Percentiles rank a stretch among this genome's conserved stretches.
Conservation (phyloP, 2,113 vertebrate genomes). For the Sander vitreus region DNA sequence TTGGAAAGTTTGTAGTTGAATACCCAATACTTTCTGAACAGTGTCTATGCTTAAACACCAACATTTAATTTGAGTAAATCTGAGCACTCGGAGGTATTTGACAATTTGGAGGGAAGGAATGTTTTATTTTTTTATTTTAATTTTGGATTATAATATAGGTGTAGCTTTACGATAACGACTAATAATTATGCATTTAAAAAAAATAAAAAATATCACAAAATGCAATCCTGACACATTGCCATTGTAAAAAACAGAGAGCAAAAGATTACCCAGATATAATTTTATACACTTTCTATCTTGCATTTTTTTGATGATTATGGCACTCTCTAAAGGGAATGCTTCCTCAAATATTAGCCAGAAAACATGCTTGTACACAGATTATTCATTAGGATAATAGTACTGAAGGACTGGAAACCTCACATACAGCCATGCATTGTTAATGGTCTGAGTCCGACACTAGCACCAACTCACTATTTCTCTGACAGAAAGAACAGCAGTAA, state of each 20-base stretch:
- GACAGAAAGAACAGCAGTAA: constrained; percentile 28
- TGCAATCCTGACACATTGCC: not conserved
- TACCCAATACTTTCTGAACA: not conserved
- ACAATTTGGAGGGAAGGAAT: not conserved
- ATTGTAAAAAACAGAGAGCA: not conserved
- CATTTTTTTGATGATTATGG: not conserved
- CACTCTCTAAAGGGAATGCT: not conserved
- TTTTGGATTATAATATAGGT: not conserved
- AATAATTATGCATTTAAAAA: not conserved
- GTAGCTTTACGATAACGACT: not conserved
- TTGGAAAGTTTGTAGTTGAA: constrained; percentile 23
- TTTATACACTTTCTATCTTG: not conserved
- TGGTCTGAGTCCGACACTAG: constrained; percentile 46
- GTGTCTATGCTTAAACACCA: not conserved
- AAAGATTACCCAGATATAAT: not conserved
- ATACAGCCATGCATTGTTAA: constrained; percentile 59
- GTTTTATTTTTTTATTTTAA: not conserved
- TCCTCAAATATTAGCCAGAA: constrained; percentile 14
- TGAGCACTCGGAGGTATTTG: not conserved
- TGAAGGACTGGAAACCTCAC: constrained; percentile 25
- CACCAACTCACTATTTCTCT: constrained; percentile 47
- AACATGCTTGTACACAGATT: constrained; percentile 9
- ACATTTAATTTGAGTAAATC: not conserved
- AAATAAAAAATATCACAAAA: not conserved
- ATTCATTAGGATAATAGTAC: constrained; percentile 18